Base-by-base conservation (phyloP, 2,113 vertebrate species). In the Clarias gariepinus region DNA sequence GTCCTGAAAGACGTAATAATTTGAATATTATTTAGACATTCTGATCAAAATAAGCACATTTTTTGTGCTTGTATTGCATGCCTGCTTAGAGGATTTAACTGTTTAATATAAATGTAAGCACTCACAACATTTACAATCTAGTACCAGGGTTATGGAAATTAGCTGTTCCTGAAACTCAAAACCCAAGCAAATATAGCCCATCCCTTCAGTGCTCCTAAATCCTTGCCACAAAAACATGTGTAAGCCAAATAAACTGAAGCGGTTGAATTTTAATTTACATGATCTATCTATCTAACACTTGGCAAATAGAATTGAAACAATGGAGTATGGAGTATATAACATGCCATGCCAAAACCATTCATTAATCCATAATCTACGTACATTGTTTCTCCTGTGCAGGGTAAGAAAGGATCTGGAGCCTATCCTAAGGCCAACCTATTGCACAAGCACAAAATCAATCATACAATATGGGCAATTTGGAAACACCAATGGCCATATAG, bases 1-100 rank as follows among this genome's bases (percentile, higher is more conserved):
- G 88, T 64, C 90, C 97, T 97, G 89, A 33, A 81, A 84, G 33
- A 36, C 33, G 33, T 36, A 3, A 36, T 13, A 30, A n/a, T 28
- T 81, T 8, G 16, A 81, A 63, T 30, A 30, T 30, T 18, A 68
- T 69, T 55, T 12, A 13, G 7, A 73, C 69, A 73, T 73, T 23
- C 36, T 73, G 36, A 73, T 23, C 8, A 73, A 47, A 23, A 11
- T 41, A 47, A 47, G 36, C 33, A 23, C 41, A 25, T 8, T 23
- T 21, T 19, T 10, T 33, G 4, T 21, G 41, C 69, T 11, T 73
- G 18, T 8, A 23, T 11, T 23, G 18, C 33, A 23, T 41, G 10
- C 33, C 33, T 36, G 19, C 19, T 52, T 76, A 30, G 11, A n/a
- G 12, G 16, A 55, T 28, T 52, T 41, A 19, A 41, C 18, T 41